phyloP scores from a whole-genome alignment of 2,797 vertebrate genomes.

The Acanthopagrus latus region DNA sequence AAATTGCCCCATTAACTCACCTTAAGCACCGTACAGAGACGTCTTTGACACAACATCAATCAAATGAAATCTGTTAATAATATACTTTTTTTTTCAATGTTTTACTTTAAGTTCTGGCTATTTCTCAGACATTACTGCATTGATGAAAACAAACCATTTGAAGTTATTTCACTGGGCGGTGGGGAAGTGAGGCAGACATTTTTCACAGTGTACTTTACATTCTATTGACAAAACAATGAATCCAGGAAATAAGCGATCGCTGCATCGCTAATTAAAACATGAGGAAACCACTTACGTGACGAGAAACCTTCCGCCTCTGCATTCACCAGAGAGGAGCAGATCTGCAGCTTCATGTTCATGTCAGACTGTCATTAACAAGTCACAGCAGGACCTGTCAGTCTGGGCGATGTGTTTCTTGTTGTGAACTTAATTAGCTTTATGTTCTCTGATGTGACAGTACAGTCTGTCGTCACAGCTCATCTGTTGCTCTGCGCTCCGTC shows the following conservation, averaged over 20 bases:
- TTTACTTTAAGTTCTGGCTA: no score
- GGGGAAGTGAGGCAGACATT: background rate
- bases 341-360: background rate
- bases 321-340: background rate
- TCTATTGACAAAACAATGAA: background rate
- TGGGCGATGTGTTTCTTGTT: background rate
- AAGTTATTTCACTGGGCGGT: background rate
- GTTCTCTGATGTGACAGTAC: background rate
- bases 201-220: background rate
- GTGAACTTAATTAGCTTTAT: constrained; percentile 2
- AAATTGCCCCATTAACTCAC: no score
- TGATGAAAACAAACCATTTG: background rate
- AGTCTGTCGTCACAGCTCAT: background rate
- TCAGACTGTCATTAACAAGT: background rate
- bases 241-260: background rate
- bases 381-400: background rate
- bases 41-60: no score
- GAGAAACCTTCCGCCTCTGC: background rate
- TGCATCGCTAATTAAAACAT: background rate
- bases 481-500: background rate
- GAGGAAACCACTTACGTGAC: background rate
- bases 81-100: no score
- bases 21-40: no score
- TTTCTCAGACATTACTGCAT: no score
- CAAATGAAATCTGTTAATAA: no score